A percentile compares a stretch with the other conserved stretches of the same genome.
phyloP scores from a whole-genome alignment of 2,888 invertebrate genomes.

The Fissipunctia ypsillon region DNA sequence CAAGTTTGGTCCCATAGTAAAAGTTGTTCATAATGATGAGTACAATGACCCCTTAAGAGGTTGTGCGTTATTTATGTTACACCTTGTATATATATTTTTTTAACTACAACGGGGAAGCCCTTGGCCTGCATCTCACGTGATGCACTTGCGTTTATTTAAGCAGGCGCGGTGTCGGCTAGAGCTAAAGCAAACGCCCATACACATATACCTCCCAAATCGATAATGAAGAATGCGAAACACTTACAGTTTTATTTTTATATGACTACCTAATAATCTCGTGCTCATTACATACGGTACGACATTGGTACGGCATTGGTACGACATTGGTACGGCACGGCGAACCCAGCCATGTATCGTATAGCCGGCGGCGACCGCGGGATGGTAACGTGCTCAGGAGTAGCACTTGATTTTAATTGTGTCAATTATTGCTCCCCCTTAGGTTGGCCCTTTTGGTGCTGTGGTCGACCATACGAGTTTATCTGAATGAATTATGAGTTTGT shows the following conservation, averaged over 20 bases:
- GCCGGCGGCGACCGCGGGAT: not conserved
- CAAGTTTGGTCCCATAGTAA: too few relatives aligned
- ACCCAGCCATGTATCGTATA: not conserved
- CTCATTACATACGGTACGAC: not conserved
- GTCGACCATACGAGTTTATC: not conserved
- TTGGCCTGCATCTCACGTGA: too few relatives aligned
- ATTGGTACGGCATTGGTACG: not conserved
- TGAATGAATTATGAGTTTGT: not conserved
- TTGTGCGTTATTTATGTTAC: too few relatives aligned
- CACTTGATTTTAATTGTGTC: constrained; percentile 25
- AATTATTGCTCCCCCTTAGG: constrained; percentile 36
- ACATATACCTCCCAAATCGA: too few relatives aligned
- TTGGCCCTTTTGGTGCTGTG: not conserved
- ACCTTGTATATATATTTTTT: too few relatives aligned
- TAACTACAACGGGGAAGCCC: too few relatives aligned
- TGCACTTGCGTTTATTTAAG: too few relatives aligned
- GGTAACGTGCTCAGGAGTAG: not conserved
- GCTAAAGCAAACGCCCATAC: too few relatives aligned
- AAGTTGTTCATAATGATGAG: too few relatives aligned
- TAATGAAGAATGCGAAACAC: not conserved
- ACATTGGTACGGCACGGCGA: not conserved
- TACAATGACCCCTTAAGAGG: too few relatives aligned
- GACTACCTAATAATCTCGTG: too few relatives aligned
- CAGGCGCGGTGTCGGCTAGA: too few relatives aligned
- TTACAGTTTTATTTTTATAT: not conserved